Base-by-base conservation (phyloP, 2,888 invertebrate genomes). In the Apantesis nais region DNA sequence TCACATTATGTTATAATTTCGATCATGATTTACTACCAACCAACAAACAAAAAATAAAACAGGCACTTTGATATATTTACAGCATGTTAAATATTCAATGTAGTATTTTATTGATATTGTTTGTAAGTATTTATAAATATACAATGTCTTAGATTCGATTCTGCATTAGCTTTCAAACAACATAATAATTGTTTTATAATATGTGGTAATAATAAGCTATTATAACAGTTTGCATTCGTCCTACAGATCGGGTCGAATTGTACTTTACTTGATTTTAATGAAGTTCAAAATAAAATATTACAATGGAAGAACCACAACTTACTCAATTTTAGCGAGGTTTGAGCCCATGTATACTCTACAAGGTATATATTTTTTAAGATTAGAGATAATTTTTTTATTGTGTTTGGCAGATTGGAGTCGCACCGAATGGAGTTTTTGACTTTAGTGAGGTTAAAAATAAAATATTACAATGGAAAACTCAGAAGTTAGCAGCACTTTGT, bases 391-490 rank as follows among this genome's bases (percentile, higher is more conserved):
- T 48, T 31, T 39, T 29, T 39, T 68, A 39, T 14, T 62, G n/a
- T 37, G 37, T 68, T 62, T 22, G 39, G 25, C 80, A 95, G 94
- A 86, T 91, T 61, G 93, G 92, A 34, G 93, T 88, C 34, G 83
- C 89, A 19, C 84, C 91, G 48, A 93, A 93, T 71, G 94, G 94
- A 39, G 89, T 93, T 41, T 93, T 95, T 81, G 95, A 95, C 80
- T 88, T 95, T 63, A 90, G 86, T 77, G 93, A 94, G 70, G 92
- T 95, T 2, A 95, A 95, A 87, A 95, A 93, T 77, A 95, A 95
- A 89, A 86, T 95, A 77, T 74, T 94, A 37, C 94, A 95, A 85
- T 95, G 95, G 95, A 94, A 95, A 88, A 88, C 89, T 11, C 93
- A 95, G 82, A 95, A 95, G 81, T 78, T 95, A n/a, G 80, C 91